These are phyloP conservation scores for Scomber colias DNA, from an alignment of 2,113 vertebrate species.

Conservation along the genomic window DNA sequence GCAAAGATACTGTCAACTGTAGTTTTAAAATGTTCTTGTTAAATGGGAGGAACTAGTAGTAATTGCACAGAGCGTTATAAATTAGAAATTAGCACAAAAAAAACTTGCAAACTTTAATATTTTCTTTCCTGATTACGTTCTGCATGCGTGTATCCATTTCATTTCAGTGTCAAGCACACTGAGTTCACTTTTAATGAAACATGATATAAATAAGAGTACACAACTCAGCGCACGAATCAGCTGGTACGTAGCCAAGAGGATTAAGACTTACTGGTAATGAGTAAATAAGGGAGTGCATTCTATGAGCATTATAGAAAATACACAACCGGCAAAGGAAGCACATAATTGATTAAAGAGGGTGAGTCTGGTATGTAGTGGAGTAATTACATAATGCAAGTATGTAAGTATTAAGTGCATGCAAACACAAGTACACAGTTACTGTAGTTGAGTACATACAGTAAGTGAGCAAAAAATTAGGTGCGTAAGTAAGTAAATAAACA, in stretches of 20 bases:
- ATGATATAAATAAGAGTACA: no score
- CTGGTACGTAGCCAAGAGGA: neutral
- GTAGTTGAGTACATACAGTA: constrained; percentile 7
- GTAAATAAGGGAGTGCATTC: neutral
- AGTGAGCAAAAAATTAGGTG: constrained; percentile 20
- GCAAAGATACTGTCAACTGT: neutral
- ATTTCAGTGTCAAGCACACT: no score
- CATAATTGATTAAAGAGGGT: neutral
- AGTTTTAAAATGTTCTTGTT: neutral
- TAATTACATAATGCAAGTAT: neutral
- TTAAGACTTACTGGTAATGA: neutral
- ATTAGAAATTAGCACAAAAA: neutral
- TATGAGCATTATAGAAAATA: no score
- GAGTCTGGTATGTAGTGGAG: neutral
- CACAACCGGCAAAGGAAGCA: neutral
- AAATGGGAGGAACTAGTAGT: neutral
- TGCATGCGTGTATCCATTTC: no score
- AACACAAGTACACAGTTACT: neutral
- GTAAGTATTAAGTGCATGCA: neutral
- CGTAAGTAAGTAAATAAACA: constrained; percentile 27
- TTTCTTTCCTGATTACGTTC: no score
- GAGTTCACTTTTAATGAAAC: no score
- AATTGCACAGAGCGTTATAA: neutral
- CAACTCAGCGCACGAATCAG: no score
- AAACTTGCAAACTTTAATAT: no score